phyloP scores from a whole-genome alignment of 2,888 invertebrate genomes.

The Acleris sparsana region DNA sequence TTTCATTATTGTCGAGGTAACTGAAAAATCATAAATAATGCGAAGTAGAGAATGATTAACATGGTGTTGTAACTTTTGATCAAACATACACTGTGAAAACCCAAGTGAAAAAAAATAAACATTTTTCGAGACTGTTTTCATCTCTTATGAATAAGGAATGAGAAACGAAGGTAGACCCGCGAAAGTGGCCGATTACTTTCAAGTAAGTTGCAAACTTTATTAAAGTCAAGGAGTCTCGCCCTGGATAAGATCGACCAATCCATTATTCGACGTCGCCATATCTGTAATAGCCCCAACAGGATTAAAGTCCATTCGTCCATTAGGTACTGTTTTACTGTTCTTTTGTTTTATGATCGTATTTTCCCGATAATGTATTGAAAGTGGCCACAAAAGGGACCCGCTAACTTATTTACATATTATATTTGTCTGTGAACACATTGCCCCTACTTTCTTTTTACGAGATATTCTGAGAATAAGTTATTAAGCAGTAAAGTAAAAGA shows the following conservation, averaged over 20 bases:
- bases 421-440: constrained; percentile 23
- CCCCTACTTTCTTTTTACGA: constrained; percentile 15
- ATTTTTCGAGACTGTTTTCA: background rate
- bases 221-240: constrained; percentile 56
- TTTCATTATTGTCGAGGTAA: no score
- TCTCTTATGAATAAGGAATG: constrained; percentile 6
- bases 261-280: constrained; percentile 68
- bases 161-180: background rate
- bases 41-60: no score
- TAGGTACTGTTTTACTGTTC: constrained; percentile 67
- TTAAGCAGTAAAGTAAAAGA: background rate
- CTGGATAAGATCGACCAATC: constrained; percentile 63
- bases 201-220: constrained; percentile 40
- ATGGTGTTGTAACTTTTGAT: no score
- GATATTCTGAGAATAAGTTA: background rate
- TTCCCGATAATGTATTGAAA: constrained; percentile 72
- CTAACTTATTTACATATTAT: constrained; percentile 32
- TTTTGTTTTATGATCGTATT: constrained; percentile 75
- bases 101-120: no score
- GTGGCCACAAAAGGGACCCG: constrained; percentile 56
- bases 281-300: constrained; percentile 65
- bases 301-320: constrained; percentile 65
- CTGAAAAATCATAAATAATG: no score
- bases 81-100: no score
- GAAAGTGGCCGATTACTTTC: constrained; percentile 15